A percentile compares a stretch with the other conserved stretches of the same genome.
Evolutionary conservation across 35 echinoderm and acorn worm genomes (phyloP).

Genomic region (Apostichopus parvimensis): DNA sequence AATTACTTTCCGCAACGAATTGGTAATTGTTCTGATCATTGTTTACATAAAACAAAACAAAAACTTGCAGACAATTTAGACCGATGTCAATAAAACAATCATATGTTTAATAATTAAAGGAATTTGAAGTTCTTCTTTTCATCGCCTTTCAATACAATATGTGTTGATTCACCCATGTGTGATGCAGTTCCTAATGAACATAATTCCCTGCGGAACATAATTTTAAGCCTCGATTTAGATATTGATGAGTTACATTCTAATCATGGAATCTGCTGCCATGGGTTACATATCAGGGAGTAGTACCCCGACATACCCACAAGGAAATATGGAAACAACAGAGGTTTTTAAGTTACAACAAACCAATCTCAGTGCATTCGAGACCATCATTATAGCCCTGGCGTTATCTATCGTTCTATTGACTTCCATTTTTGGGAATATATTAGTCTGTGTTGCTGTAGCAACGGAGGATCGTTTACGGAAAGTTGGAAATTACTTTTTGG

Average conservation of each 20-base stretch:
- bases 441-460: conserved; percentile 92
- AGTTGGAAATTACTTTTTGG: conserved; percentile 90
- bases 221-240: background rate
- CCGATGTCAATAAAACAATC: no score
- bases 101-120: no score
- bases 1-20: no score
- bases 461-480: conserved; percentile 88
- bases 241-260: background rate
- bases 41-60: no score
- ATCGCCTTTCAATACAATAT: no score
- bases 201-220: no score
- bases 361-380: conserved; percentile 59
- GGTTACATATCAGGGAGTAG: no score
- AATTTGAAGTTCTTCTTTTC: no score
- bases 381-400: conserved; percentile 61
- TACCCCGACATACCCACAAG: background rate
- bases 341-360: conserved; percentile 14
- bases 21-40: no score
- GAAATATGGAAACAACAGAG: background rate
- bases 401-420: conserved; percentile 68
- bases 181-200: no score
- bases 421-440: conserved; percentile 91
- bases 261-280: background rate
- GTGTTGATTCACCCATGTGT: no score
- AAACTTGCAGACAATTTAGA: no score